These are phyloP conservation scores for Larimichthys polyactis DNA, from an alignment of 2,113 vertebrate species.

Conservation along the genomic window DNA sequence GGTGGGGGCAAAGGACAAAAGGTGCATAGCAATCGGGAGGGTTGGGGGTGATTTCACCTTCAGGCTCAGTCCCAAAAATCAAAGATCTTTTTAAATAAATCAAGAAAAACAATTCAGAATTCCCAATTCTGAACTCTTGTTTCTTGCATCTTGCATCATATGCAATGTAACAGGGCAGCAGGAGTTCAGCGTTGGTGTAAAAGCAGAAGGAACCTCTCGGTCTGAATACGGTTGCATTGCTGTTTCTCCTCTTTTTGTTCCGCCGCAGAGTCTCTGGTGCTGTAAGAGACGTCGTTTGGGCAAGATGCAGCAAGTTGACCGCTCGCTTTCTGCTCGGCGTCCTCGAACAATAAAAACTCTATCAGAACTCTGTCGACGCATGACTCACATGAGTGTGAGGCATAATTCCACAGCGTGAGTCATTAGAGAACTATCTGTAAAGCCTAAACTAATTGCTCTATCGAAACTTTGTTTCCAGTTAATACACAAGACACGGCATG, in stretches of 20 bases:
- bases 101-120: background rate
- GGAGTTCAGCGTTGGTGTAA: background rate
- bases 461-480: background rate
- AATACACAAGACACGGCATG: background rate
- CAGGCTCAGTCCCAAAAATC: background rate
- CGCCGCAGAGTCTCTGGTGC: background rate
- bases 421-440: background rate
- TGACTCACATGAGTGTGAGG: background rate
- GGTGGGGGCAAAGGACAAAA: no score
- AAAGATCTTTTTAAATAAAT: background rate
- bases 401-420: background rate
- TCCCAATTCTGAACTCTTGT: background rate
- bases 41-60: no score
- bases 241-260: rapidly evolving
- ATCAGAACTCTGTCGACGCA: background rate
- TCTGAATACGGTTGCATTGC: background rate
- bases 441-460: background rate
- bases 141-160: background rate
- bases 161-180: background rate
- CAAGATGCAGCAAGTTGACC: background rate
- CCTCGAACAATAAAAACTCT: constrained; percentile 4
- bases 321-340: background rate
- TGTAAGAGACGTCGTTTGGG: background rate
- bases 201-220: background rate
- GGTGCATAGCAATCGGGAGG: no score